Conservation (phyloP, 2,888 invertebrate species). For the Lepeophtheirus nordmannii region DNA sequence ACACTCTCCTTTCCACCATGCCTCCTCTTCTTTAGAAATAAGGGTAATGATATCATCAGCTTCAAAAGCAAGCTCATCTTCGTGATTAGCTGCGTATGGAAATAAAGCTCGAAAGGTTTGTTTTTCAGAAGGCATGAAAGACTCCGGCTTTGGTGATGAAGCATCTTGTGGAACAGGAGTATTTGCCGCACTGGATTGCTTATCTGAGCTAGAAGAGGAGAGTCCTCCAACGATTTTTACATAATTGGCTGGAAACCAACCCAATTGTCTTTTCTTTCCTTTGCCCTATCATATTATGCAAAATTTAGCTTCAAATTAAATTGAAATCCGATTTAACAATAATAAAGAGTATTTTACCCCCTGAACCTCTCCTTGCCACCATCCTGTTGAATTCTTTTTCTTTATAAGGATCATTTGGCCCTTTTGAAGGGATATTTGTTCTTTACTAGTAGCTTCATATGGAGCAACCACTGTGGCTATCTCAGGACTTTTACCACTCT, state of each 20-base stretch:
- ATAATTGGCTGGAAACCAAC: constrained; percentile 98
- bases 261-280: constrained; percentile 75
- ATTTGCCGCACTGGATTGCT: background rate
- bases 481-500: constrained; percentile 54
- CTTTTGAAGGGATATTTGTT: constrained; percentile 72
- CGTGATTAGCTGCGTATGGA: constrained; percentile 82
- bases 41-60: constrained; percentile 80
- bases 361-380: constrained; percentile 99
- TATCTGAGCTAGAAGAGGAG: background rate
- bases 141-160: background rate
- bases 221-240: constrained; percentile 47
- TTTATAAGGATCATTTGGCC: constrained; percentile 90
- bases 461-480: constrained; percentile 86
- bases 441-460: constrained; percentile 73
- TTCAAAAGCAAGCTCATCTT: constrained; percentile 80
- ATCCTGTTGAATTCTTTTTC: constrained; percentile 89
- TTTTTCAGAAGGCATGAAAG: background rate
- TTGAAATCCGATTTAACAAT: too few species aligned
- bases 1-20: constrained; percentile 93
- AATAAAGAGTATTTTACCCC: too few species aligned
- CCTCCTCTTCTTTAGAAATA: constrained; percentile 76
- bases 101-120: constrained; percentile 70
- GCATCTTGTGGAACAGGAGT: background rate
- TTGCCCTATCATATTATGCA: constrained; percentile 37
- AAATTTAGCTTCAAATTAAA: too few species aligned